Percentiles rank a stretch among this genome's conserved stretches.
Evolutionary conservation across 2,888 invertebrate species (phyloP).

Genomic region (Cephus spinipes): DNA sequence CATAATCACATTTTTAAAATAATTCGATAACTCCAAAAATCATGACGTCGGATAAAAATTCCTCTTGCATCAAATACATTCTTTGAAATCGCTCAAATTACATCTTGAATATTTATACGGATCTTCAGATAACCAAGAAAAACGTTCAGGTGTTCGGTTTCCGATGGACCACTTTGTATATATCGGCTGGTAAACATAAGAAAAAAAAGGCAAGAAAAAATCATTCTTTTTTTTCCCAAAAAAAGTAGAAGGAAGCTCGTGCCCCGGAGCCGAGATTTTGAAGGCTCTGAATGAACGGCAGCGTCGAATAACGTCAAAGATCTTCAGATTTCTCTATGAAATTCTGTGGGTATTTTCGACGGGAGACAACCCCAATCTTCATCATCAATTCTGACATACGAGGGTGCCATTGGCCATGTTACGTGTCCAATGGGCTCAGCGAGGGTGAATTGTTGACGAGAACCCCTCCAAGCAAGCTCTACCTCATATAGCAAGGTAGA

Average conservation of each 20-base stretch:
- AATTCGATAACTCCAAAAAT: background rate
- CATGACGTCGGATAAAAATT: background rate
- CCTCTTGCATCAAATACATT: background rate
- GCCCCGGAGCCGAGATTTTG: background rate
- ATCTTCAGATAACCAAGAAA: background rate
- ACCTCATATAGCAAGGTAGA: background rate
- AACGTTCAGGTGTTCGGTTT: background rate
- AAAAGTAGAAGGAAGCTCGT: background rate
- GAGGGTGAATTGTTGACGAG: background rate
- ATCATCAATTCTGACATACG: background rate
- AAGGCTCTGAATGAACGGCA: background rate
- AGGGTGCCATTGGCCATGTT: background rate
- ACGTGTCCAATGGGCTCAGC: background rate
- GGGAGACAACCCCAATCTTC: background rate
- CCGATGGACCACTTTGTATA: background rate
- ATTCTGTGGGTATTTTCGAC: background rate
- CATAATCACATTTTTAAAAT: background rate
- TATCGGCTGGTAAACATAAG: background rate
- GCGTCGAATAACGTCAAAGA: background rate
- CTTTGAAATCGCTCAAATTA: background rate
- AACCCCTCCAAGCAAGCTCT: background rate
- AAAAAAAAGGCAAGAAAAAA: background rate
- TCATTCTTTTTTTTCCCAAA: background rate
- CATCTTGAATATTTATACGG: background rate
- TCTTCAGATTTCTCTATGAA: background rate